Base-by-base conservation (phyloP, 2,113 vertebrate species). In the Dicrurus megarhynchus region DNA sequence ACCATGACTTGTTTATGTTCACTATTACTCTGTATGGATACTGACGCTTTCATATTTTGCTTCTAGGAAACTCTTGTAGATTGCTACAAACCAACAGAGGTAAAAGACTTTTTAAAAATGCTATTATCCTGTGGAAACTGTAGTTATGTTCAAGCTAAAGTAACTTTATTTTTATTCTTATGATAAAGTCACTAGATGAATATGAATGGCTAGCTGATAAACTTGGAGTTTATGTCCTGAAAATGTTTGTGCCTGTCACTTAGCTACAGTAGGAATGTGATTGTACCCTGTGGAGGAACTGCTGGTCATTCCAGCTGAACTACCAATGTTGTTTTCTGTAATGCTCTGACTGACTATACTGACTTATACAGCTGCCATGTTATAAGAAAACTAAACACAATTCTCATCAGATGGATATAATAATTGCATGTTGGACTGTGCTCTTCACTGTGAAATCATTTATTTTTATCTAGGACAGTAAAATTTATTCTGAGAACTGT, bases 11-110 rank as follows among this genome's bases (percentile, higher is more conserved):
- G 50, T 89, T 91, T 84, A 18, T 91, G 76, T 95, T 97, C 78
- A 71, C 63, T 93, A 33, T 97, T 95, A 70, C 24, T 90, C 78
- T 95, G 55, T 90, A 69, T 57, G 96, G 69, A 89, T 84, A 97
- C 85, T 97, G 77, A 95, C 46, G 0, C 42, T 96, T 69, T 98
- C 49, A 19, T 95, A 70, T 89, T 97, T 98, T 97, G 41, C 84
- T 98, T 98, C 89, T 92, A 99, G 99, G 99, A 99, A 98, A 98
- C 99, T 82, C 98, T 99, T 95, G 98, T 97, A 98, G 99, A 99
- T 98, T 99, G 99, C 98, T 99, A 98, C 98, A 99, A 99, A 98
- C 99, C 99, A 97, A 99, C 99, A 98, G 99, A 99, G 98, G 99
- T 99, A 98, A 99, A 85, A 92, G 13, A 59, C 67, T 97, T 96